phyloP scores from a whole-genome alignment of 2,113 vertebrate genomes.

The Bos taurus region DNA sequence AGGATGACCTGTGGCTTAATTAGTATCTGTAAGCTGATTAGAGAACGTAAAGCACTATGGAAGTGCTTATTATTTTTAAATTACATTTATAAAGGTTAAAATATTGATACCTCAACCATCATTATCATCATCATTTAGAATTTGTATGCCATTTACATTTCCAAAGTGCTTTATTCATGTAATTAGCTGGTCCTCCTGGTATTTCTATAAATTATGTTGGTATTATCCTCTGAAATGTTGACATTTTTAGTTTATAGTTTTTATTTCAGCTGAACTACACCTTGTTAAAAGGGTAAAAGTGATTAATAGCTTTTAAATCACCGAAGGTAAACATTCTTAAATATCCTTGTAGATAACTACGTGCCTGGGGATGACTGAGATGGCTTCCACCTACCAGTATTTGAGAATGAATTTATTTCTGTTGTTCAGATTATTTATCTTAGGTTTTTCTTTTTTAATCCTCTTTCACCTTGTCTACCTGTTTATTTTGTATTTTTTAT shows the following conservation, averaged over 20 bases:
- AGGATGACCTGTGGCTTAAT: slow-evolving; percentile 55
- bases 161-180: slow-evolving; percentile 37
- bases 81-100: slow-evolving; percentile 67
- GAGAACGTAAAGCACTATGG: slow-evolving; percentile 45
- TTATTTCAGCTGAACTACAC: not conserved
- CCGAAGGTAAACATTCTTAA: not conserved
- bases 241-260: slow-evolving; percentile 29
- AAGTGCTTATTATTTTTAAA: slow-evolving; percentile 66
- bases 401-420: not conserved
- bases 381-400: not conserved
- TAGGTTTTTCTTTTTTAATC: not conserved
- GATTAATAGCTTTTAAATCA: slow-evolving; percentile 19
- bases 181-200: slow-evolving; percentile 28
- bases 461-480: not conserved
- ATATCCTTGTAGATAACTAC: not conserved
- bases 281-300: slow-evolving; percentile 28
- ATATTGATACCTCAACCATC: slow-evolving; percentile 37
- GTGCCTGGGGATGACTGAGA: not conserved
- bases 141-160: slow-evolving; percentile 50
- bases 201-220: slow-evolving; percentile 45
- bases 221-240: slow-evolving; percentile 51
- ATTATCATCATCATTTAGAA: slow-evolving; percentile 56
- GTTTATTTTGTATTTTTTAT: not conserved
- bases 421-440: not conserved
- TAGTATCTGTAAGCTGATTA: slow-evolving; percentile 60